Conservation (phyloP, 2,888 invertebrate genomes). For the Nephrocerus scutellatus region DNA sequence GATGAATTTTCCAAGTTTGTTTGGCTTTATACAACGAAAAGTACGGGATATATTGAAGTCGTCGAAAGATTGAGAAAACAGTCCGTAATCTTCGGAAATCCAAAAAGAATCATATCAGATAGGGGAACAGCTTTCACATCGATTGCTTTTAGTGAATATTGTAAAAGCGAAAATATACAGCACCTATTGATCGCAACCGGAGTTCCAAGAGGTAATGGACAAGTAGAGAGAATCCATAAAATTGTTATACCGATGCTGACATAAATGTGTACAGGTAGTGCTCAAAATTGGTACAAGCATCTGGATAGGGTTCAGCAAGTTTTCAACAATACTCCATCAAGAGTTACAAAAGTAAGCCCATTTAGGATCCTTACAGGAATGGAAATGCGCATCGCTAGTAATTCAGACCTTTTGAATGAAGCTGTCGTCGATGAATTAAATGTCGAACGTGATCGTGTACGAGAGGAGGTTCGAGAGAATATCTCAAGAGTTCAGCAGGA, state of each 20-base stretch:
- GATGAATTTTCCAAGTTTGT: conserved; percentile 36
- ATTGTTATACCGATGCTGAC: conserved; percentile 32
- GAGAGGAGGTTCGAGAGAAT: conserved; percentile 5
- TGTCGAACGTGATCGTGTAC: too few species aligned
- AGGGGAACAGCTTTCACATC: conserved; percentile 39
- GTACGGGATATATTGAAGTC: conserved; percentile 27
- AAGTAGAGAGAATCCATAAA: conserved; percentile 34
- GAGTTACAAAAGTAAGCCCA: background rate
- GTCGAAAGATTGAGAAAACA: conserved; percentile 22
- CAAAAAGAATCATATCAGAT: conserved; percentile 34
- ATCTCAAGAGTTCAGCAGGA: conserved; percentile 5
- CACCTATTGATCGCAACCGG: conserved; percentile 31
- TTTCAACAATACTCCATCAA: conserved; percentile 19
- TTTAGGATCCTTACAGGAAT: conserved; percentile 1
- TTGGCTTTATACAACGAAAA: conserved; percentile 34
- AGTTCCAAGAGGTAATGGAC: conserved; percentile 34
- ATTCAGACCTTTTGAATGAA: too few species aligned
- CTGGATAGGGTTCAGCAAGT: conserved; percentile 16
- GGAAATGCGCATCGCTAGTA: conserved; percentile 1
- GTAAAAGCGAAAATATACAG: conserved; percentile 24
- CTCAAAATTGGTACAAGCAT: conserved; percentile 29
- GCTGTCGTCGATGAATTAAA: too few species aligned
- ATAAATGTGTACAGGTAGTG: conserved; percentile 35
- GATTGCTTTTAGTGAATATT: conserved; percentile 31
- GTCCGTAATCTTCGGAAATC: conserved; percentile 14